A percentile compares a stretch with the other conserved stretches of the same genome.
Evolutionary conservation across 2,113 vertebrate genomes (phyloP).

Genomic region (Globicephala melas): DNA sequence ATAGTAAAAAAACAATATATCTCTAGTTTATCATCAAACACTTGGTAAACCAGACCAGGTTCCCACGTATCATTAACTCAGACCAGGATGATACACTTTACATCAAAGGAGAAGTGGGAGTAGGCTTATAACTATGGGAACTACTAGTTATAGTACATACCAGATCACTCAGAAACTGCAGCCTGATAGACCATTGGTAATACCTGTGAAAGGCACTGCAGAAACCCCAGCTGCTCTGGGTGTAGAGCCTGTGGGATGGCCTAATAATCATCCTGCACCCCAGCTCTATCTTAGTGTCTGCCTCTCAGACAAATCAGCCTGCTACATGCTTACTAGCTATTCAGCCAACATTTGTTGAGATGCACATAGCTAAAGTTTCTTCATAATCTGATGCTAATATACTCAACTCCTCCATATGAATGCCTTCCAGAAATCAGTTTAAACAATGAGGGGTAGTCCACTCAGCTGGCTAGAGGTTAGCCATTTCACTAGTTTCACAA

Average conservation of each 20-base stretch:
- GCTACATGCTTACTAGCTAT: neutral
- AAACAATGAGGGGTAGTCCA: neutral
- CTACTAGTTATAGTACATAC: neutral
- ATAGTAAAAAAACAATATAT: neutral
- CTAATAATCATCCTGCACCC: neutral
- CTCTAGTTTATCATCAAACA: neutral
- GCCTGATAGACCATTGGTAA: neutral
- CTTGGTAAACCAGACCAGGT: neutral
- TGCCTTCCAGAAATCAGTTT: neutral
- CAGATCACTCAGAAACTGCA: neutral
- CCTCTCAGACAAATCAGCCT: neutral
- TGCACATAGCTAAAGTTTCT: neutral
- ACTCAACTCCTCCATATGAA: neutral
- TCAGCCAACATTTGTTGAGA: neutral
- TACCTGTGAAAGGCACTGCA: neutral
- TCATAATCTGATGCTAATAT: neutral
- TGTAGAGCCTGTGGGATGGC: neutral
- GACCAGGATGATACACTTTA: neutral
- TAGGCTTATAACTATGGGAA: neutral
- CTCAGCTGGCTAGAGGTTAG: neutral
- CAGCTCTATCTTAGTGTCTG: neutral
- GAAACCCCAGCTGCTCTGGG: neutral
- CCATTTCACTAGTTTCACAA: neutral
- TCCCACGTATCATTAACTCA: neutral
- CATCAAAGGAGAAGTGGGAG: neutral